Evolutionary conservation across 2,797 vertebrate species (phyloP).

Genomic region (Lophotriccus pileatus): DNA sequence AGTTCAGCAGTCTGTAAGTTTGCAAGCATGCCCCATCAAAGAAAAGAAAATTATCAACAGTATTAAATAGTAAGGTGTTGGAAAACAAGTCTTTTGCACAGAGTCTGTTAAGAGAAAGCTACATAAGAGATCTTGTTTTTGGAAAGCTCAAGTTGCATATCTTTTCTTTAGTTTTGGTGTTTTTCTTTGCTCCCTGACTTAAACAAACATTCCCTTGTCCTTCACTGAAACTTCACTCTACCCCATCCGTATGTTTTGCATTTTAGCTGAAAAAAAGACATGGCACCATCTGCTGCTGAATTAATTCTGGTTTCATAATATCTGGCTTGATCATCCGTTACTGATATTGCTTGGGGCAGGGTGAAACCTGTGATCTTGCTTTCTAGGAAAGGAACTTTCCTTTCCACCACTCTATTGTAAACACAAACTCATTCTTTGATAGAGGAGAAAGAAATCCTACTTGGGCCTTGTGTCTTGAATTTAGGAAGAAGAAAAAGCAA

Average conservation of each 20-base stretch:
- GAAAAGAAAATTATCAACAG: not conserved
- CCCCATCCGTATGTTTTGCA: not conserved
- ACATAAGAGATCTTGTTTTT: not conserved
- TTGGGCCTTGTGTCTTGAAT: not conserved
- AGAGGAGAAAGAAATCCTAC: not conserved
- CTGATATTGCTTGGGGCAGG: conserved; percentile 41
- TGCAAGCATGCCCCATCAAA: not conserved
- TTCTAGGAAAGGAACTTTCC: conserved; percentile 53
- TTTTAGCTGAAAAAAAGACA: not conserved
- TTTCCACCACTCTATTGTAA: not conserved
- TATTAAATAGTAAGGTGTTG: not conserved
- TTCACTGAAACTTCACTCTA: conserved; percentile 33
- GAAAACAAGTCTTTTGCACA: not conserved
- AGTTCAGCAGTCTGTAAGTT: not conserved
- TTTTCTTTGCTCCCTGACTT: conserved; percentile 14
- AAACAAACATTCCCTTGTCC: conserved; percentile 40
- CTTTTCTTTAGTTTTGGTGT: conserved; percentile 22
- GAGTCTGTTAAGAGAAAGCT: not conserved
- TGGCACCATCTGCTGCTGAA: conserved; percentile 17
- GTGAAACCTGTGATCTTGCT: conserved; percentile 3
- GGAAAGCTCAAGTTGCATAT: not conserved
- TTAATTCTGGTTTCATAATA: conserved; percentile 43
- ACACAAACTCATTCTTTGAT: not conserved
- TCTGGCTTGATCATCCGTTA: not conserved
- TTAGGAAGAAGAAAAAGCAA: not conserved